Evolutionary conservation across 2,113 vertebrate species (phyloP).

Genomic region (Heterotis niloticus): DNA sequence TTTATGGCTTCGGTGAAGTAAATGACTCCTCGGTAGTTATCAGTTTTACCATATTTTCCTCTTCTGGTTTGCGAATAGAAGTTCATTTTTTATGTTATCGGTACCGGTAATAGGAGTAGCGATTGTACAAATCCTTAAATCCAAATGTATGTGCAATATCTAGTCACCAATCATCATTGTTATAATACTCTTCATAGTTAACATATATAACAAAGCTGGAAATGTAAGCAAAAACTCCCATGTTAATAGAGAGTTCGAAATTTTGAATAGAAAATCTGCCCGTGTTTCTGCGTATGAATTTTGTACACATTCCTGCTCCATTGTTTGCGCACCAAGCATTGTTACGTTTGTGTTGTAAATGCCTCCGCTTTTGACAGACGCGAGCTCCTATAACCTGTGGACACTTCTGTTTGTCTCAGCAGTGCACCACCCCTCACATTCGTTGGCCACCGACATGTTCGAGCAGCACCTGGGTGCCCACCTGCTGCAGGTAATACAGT

Average conservation of each 20-base stretch:
- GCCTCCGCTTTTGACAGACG: not conserved
- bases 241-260: no score
- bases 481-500: conserved; percentile 75
- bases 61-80: not conserved
- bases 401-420: conserved; percentile 40
- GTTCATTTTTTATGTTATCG: not conserved
- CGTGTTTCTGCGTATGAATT: no score
- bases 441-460: conserved; percentile 75
- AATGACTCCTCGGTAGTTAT: no score
- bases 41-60: not conserved
- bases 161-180: no score
- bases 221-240: no score
- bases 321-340: not conserved
- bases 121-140: not conserved
- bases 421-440: conserved; percentile 57
- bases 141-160: no score
- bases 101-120: not conserved
- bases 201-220: no score
- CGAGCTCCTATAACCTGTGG: not conserved
- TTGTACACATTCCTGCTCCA: no score
- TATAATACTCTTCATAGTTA: no score
- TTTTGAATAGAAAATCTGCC: no score
- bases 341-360: not conserved
- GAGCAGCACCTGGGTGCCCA: conserved; percentile 84
- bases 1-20: no score